Conservation (phyloP, 2,113 vertebrate genomes). For the Syngnathus scovelli region DNA sequence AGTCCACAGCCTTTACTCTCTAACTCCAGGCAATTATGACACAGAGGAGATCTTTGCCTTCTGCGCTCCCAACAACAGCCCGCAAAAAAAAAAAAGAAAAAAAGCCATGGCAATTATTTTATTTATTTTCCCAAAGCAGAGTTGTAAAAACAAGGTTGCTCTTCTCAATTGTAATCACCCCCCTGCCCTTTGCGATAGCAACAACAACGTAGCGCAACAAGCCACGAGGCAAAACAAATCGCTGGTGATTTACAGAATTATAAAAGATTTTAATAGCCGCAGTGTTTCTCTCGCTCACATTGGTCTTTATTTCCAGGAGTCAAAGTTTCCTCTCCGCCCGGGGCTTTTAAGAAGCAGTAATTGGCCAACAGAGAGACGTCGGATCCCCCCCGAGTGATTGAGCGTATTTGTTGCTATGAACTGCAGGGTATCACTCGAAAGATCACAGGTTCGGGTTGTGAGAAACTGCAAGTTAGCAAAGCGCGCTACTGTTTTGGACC, state of each 20-base stretch:
- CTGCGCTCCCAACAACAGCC: conserved; percentile 59
- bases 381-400: conserved; percentile 70
- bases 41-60: conserved; percentile 71
- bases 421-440: conserved; percentile 74
- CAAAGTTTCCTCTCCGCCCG: conserved; percentile 74
- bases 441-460: conserved; percentile 69
- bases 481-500: conserved; percentile 59
- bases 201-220: conserved; percentile 71
- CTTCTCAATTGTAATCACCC: conserved; percentile 69
- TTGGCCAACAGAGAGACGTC: conserved; percentile 76
- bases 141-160: conserved; percentile 73
- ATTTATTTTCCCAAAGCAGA: conserved; percentile 47
- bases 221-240: conserved; percentile 78
- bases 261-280: conserved; percentile 79
- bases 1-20: conserved; percentile 71
- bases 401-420: conserved; percentile 77
- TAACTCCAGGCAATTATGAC: conserved; percentile 75
- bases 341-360: conserved; percentile 76
- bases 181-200: conserved; percentile 67
- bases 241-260: conserved; percentile 79
- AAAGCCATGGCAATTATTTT: conserved; percentile 41
- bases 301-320: conserved; percentile 79
- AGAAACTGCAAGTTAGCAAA: conserved; percentile 68
- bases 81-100: conserved; percentile 57
- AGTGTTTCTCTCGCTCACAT: conserved; percentile 72